phyloP scores from a whole-genome alignment of 2,113 vertebrate genomes.

The Malurus elegans region DNA sequence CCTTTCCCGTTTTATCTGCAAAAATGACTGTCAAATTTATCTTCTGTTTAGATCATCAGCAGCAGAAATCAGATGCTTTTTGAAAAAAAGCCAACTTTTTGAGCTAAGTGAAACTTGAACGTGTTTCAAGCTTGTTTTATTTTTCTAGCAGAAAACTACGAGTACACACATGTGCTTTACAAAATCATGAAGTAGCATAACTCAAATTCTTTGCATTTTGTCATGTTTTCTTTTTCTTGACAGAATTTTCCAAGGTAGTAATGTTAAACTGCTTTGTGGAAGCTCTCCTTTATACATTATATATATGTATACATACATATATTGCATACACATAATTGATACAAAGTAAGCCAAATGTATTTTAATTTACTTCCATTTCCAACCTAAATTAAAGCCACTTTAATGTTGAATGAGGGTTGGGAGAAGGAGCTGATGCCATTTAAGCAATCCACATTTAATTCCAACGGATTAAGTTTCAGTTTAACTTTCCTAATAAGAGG shows the following conservation, averaged over 20 bases:
- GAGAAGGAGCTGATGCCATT: not conserved
- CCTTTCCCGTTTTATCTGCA: constrained; percentile 60
- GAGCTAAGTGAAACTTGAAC: not conserved
- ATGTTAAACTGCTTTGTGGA: not conserved
- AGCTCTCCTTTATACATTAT: not conserved
- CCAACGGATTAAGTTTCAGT: not conserved
- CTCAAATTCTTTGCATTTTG: not conserved
- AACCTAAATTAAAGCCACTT: not conserved
- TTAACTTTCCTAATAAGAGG: not conserved
- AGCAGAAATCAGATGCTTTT: constrained; percentile 47
- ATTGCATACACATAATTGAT: not conserved
- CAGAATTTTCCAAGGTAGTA: not conserved
- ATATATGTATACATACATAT: too few species aligned
- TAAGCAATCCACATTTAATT: not conserved
- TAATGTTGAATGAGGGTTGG: not conserved
- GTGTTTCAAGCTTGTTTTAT: not conserved
- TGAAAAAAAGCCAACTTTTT: not conserved
- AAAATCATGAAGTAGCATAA: not conserved
- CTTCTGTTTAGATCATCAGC: constrained; percentile 64
- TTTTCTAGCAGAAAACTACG: not conserved
- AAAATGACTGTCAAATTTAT: constrained; percentile 63
- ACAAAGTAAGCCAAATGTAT: not conserved
- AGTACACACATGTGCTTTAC: not conserved
- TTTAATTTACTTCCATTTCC: not conserved
- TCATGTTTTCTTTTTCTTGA: not conserved